A percentile compares a stretch with the other conserved stretches of the same genome.
phyloP scores from a whole-genome alignment of 2,113 vertebrate species.

The Lontra canadensis region DNA sequence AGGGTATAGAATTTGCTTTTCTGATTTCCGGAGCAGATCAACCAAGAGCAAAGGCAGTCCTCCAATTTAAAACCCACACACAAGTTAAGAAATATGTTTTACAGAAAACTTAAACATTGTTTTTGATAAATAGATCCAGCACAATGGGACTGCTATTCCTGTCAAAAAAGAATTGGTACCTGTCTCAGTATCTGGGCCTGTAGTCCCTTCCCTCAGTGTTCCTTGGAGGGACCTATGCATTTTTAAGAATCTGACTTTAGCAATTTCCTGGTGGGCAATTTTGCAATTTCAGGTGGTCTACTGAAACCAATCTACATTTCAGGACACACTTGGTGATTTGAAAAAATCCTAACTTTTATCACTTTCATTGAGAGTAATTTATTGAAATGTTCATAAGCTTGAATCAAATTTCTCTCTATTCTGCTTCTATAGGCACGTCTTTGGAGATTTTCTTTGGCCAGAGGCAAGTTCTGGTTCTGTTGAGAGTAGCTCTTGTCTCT shows the following conservation, averaged over 20 bases:
- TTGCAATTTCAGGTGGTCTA: too few relatives aligned
- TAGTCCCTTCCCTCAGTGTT: too few relatives aligned
- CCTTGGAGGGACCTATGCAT: not conserved
- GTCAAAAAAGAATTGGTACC: not conserved
- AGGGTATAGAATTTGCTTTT: not conserved
- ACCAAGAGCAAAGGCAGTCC: not conserved
- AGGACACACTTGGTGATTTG: not conserved
- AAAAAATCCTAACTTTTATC: not conserved
- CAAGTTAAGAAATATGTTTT: not conserved
- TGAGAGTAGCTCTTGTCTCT: not conserved
- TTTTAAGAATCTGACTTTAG: not conserved
- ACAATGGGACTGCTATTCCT: not conserved
- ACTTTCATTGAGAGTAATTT: not conserved
- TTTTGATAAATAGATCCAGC: not conserved
- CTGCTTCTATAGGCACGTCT: not conserved
- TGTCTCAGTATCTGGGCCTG: not conserved
- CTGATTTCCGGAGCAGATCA: not conserved
- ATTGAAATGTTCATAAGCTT: not conserved
- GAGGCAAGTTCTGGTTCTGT: not conserved
- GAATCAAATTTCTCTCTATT: not conserved
- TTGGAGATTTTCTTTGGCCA: not conserved
- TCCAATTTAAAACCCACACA: not conserved
- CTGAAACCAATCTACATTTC: not conserved
- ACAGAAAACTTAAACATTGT: not conserved
- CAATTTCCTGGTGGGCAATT: not conserved